These are phyloP conservation scores for Capra hircus DNA, from an alignment of 2,113 vertebrate genomes.

Conservation along the genomic window DNA sequence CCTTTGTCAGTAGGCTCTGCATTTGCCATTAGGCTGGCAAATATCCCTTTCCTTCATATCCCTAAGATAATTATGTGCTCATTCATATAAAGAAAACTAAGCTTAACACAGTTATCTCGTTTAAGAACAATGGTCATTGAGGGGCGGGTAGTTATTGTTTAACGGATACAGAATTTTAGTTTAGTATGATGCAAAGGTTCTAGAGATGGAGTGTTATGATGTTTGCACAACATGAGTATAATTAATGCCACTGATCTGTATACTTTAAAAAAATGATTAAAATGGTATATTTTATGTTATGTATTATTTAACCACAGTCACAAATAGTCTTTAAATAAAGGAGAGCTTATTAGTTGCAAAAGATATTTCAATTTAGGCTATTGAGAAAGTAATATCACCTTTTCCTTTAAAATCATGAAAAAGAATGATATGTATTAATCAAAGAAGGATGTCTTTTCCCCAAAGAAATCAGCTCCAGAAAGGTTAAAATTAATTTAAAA, in stretches of 20 bases:
- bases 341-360: not conserved
- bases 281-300: not conserved
- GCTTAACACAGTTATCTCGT: not conserved
- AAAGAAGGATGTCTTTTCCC: not conserved
- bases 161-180: not conserved
- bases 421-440: not conserved
- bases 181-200: not conserved
- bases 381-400: not conserved
- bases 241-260: not conserved
- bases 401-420: not conserved
- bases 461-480: not conserved
- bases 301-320: not conserved
- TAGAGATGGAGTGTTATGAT: not conserved
- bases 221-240: not conserved
- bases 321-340: not conserved
- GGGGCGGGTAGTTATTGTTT: not conserved
- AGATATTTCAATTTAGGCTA: not conserved
- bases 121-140: not conserved
- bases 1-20: constrained; percentile 52
- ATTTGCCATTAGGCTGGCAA: constrained; percentile 49
- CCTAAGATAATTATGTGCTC: constrained; percentile 29
- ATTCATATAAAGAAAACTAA: constrained; percentile 22
- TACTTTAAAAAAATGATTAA: not conserved
- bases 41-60: not conserved
- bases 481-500: not conserved